These are phyloP conservation scores for Rhimphoctona megacephalus DNA, from an alignment of 2,888 invertebrate species.

Conservation along the genomic window DNA sequence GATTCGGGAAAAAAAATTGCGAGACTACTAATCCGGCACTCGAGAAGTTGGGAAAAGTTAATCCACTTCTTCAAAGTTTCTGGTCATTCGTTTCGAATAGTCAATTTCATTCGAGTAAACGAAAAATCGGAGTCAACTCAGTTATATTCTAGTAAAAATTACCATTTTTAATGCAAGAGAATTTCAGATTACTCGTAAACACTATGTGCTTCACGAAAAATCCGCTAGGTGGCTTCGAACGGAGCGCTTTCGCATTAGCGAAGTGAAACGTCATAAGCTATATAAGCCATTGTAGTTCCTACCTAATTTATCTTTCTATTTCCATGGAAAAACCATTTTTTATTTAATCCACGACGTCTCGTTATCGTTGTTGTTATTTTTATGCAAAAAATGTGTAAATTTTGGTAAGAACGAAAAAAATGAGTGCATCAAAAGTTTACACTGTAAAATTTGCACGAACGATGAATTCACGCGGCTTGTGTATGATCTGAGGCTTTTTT, in stretches of 20 bases:
- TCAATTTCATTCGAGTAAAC: not conserved
- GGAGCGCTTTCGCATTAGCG: not conserved
- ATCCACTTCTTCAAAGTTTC: not conserved
- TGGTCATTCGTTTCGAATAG: not conserved
- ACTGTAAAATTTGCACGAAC: not conserved
- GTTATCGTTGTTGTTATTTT: not conserved
- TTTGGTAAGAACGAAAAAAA: not conserved
- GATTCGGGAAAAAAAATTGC: not conserved
- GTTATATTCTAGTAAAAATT: not conserved
- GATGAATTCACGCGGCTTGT: constrained; percentile 27
- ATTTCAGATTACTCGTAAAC: too few relatives aligned
- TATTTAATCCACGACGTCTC: not conserved
- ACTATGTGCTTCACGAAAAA: not conserved
- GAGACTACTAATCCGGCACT: not conserved
- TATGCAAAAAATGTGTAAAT: not conserved
- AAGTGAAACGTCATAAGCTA: not conserved
- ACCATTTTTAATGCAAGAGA: not conserved
- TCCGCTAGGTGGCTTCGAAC: not conserved
- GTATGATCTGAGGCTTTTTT: constrained; percentile 15
- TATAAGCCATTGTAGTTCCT: not conserved
- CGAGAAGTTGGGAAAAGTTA: not conserved
- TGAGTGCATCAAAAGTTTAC: not conserved
- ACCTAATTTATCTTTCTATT: not conserved
- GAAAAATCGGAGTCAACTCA: not conserved
- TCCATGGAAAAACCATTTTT: not conserved